phyloP scores from a whole-genome alignment of 2,888 invertebrate genomes.

The Andrena marginata region DNA sequence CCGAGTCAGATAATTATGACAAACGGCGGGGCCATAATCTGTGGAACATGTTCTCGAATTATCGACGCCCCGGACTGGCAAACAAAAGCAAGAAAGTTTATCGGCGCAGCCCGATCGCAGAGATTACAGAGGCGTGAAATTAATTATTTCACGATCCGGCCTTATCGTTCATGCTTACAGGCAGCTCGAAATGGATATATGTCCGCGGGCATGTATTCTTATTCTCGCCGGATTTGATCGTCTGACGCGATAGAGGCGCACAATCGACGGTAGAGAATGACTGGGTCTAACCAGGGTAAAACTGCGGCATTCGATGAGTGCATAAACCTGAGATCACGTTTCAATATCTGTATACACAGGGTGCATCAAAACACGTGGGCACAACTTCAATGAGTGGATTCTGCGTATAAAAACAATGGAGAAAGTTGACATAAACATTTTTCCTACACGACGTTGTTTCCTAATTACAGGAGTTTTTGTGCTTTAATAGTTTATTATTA shows the following conservation, averaged over 20 bases:
- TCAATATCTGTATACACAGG: constrained; percentile 40
- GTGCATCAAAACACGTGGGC: not conserved
- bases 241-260: constrained; percentile 35
- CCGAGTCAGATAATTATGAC: constrained; percentile 41
- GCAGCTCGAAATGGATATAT: constrained; percentile 42
- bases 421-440: no score
- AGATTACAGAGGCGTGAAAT: constrained; percentile 60
- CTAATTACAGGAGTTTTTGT: no score
- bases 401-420: no score
- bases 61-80: constrained; percentile 16
- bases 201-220: constrained; percentile 48
- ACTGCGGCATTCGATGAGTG: constrained; percentile 31
- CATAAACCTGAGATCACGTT: constrained; percentile 47
- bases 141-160: constrained; percentile 53
- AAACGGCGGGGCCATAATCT: constrained; percentile 26
- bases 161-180: constrained; percentile 37
- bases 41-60: constrained; percentile 39
- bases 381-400: no score
- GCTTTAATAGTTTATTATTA: no score
- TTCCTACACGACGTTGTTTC: no score
- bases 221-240: constrained; percentile 52
- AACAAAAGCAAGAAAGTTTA: constrained; percentile 27
- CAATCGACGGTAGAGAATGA: constrained; percentile 48
- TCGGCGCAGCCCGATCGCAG: constrained; percentile 29
- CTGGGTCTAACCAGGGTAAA: constrained; percentile 38